Evolutionary conservation across 2,113 vertebrate genomes (phyloP).

Genomic region (Percopsis transmontana): DNA sequence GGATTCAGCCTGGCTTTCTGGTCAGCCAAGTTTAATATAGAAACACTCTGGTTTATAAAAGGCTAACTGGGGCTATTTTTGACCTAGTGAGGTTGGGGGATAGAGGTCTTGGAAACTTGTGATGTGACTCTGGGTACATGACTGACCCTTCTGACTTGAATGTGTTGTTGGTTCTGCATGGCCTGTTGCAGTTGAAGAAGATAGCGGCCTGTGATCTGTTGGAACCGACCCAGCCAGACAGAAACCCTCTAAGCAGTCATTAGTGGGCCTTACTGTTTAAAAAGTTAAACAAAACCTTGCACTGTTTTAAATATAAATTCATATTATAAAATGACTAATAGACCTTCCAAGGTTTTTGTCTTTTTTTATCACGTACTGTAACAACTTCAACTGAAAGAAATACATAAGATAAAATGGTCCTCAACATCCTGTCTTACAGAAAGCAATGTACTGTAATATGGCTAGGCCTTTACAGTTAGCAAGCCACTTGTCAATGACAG

Average conservation of each 20-base stretch:
- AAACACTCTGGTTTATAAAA: conserved; percentile 87
- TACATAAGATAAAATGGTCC: conserved; percentile 22
- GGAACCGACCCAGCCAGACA: conserved; percentile 52
- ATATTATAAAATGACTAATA: too few relatives aligned
- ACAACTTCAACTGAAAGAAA: conserved; percentile 20
- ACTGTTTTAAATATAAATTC: not conserved
- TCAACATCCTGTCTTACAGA: conserved; percentile 3
- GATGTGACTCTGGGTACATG: conserved; percentile 68
- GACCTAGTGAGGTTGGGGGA: conserved; percentile 55
- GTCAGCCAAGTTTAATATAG: conserved; percentile 88
- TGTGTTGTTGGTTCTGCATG: conserved; percentile 62
- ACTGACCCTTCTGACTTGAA: conserved; percentile 73
- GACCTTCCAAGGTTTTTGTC: too few relatives aligned
- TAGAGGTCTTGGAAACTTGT: conserved; percentile 77
- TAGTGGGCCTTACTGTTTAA: conserved; percentile 16
- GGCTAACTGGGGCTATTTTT: conserved; percentile 82
- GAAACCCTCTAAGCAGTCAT: conserved; percentile 32
- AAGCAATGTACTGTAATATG: not conserved
- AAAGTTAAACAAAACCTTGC: conserved; percentile 25
- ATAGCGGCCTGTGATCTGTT: conserved; percentile 59
- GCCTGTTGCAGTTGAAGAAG: conserved; percentile 57
- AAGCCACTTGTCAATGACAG: conserved; percentile 42
- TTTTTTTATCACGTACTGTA: too few relatives aligned
- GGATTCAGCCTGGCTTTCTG: conserved; percentile 72
- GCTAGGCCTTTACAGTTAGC: conserved; percentile 5